These are phyloP conservation scores for Acanthurus leucopareius DNA, from an alignment of 2,797 vertebrate genomes.

Conservation along the genomic window DNA sequence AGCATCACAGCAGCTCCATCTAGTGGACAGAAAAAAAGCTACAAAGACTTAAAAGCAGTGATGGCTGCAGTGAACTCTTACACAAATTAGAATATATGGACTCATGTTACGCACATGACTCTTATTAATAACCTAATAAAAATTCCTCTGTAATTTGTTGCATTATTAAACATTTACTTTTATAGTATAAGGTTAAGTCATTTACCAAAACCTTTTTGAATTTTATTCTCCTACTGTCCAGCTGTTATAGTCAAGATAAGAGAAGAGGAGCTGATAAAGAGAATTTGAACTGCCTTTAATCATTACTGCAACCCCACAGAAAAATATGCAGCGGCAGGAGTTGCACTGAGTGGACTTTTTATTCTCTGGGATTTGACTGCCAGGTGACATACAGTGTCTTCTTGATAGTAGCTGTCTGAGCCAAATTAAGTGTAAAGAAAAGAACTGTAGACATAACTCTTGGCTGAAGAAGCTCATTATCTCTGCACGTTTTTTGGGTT, in stretches of 20 bases:
- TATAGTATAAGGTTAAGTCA: neutral
- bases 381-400: neutral
- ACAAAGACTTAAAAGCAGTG: neutral
- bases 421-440: neutral
- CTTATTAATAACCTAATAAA: too few relatives aligned
- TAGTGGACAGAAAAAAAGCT: constrained; percentile 15
- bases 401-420: neutral
- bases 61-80: too few relatives aligned
- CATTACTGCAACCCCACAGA: neutral
- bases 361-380: neutral
- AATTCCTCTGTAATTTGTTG: neutral
- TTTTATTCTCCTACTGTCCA: neutral
- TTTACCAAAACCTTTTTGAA: neutral
- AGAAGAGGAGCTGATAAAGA: neutral
- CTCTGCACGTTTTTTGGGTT: neutral
- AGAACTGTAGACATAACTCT: neutral
- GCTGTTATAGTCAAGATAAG: neutral
- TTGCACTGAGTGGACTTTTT: neutral
- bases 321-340: neutral
- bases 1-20: constrained; percentile 46
- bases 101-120: neutral
- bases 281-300: neutral
- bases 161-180: neutral
- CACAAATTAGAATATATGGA: neutral
- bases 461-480: too few relatives aligned